A percentile compares a stretch with the other conserved stretches of the same genome.
These are phyloP conservation scores for Gobio gobio DNA, from an alignment of 2,113 vertebrate genomes.

Conservation along the genomic window DNA sequence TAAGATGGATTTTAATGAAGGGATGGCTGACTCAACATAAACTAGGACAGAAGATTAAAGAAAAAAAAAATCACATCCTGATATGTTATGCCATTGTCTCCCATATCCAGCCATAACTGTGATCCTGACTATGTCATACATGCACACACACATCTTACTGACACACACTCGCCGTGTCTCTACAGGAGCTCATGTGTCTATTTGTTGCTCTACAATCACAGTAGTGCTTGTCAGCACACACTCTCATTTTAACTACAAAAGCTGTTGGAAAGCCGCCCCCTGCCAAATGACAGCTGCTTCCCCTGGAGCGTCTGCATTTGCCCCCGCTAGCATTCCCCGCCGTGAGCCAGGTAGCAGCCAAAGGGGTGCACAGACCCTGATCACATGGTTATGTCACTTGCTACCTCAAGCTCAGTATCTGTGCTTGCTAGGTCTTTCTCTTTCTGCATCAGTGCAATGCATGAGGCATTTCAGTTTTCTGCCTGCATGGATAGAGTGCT, in stretches of 20 bases:
- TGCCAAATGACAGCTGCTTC: conserved; percentile 42
- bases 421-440: conserved; percentile 53
- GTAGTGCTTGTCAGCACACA: conserved; percentile 9
- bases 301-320: conserved; percentile 18
- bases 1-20: neutral
- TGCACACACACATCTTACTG: conserved; percentile 6
- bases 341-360: conserved; percentile 41
- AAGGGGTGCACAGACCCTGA: conserved; percentile 25
- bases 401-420: neutral
- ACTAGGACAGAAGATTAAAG: neutral
- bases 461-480: neutral
- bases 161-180: neutral
- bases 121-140: neutral
- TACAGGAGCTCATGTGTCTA: conserved; percentile 27
- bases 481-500: neutral
- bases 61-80: neutral
- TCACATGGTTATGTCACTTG: conserved; percentile 1
- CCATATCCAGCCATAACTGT: neutral
- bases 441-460: conserved; percentile 38
- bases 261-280: conserved; percentile 32
- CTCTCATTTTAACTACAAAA: conserved; percentile 30
- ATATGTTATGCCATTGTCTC: neutral
- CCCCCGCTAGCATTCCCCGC: conserved; percentile 30
- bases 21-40: neutral
- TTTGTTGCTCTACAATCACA: conserved; percentile 26